phyloP scores from a whole-genome alignment of 1,140 invertebrate genomes.

The Pentalonia nigronervosa region DNA sequence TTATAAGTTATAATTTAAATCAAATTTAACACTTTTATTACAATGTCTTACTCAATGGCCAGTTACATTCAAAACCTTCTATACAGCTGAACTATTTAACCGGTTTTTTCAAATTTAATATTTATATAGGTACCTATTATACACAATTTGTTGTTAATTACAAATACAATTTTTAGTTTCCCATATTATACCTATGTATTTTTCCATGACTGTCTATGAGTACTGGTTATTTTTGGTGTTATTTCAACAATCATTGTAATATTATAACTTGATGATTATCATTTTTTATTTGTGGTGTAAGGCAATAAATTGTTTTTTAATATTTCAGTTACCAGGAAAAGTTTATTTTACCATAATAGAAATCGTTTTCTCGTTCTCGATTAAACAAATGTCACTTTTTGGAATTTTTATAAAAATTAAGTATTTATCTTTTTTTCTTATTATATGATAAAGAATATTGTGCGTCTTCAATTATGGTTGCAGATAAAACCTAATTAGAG shows the following conservation, averaged over 20 bases:
- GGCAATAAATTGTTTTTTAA: neutral
- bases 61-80: neutral
- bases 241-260: neutral
- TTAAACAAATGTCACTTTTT: neutral
- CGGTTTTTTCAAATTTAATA: too few relatives aligned
- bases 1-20: too few relatives aligned
- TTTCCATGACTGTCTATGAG: neutral
- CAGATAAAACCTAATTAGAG: neutral
- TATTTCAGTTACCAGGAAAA: neutral
- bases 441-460: conserved; percentile 10
- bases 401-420: neutral
- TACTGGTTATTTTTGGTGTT: neutral
- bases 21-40: neutral
- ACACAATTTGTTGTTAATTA: neutral
- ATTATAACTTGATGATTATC: neutral
- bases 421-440: neutral
- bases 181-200: neutral
- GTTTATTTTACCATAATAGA: neutral
- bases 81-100: neutral
- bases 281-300: neutral
- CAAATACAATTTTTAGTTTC: neutral
- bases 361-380: neutral
- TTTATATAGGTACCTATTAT: too few relatives aligned
- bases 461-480: neutral
- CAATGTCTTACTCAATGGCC: neutral